Conservation (phyloP, 1,140 invertebrate species). For the Cyphomyrmex costatus region DNA sequence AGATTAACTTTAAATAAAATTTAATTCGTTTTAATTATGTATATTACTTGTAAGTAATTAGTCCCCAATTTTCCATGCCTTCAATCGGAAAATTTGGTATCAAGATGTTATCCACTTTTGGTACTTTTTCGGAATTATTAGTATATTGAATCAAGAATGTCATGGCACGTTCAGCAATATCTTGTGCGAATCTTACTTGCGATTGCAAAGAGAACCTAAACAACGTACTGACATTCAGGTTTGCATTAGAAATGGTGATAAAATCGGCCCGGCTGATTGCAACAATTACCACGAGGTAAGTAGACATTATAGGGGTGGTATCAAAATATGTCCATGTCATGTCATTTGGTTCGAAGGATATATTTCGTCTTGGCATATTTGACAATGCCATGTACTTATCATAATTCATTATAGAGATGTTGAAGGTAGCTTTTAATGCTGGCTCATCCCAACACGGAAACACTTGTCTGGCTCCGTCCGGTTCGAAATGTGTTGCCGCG, state of each 20-base stretch:
- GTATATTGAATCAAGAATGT: neutral
- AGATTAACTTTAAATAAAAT: neutral
- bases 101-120: neutral
- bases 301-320: neutral
- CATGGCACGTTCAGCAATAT: neutral
- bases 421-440: neutral
- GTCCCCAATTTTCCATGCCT: neutral
- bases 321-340: neutral
- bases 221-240: neutral
- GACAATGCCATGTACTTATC: neutral
- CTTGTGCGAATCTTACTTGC: neutral
- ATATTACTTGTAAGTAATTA: neutral
- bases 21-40: neutral
- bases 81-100: neutral
- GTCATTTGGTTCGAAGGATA: too few species aligned
- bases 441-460: neutral
- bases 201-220: neutral
- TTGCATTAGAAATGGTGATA: too few species aligned
- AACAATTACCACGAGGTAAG: neutral
- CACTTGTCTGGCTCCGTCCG: too few species aligned
- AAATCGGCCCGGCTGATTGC: too few species aligned
- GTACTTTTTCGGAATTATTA: neutral
- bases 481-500: too few species aligned
- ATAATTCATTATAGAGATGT: neutral
- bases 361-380: too few species aligned